Evolutionary conservation across 2,113 vertebrate genomes (phyloP), one percentile per base, ranked within the genome.

Genomic region (Dicrurus megarhynchus): DNA sequence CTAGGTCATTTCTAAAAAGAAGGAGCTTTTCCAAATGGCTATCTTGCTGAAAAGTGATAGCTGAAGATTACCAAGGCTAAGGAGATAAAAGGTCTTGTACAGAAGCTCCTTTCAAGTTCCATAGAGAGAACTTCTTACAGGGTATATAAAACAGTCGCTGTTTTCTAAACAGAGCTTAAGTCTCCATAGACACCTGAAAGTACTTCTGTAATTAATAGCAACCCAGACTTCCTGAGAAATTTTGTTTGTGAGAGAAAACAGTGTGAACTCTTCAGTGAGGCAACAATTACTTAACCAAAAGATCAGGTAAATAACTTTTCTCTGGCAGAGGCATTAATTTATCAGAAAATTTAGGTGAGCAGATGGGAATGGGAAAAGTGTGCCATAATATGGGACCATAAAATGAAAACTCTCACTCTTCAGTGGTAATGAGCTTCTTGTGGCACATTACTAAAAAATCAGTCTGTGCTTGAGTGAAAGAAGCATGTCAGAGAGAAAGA

Each of bases 361-460:
- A 93, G 93, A 94, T 94, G 93, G 79, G 63, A 84, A 87, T 75
- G 82, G 47, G 55, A 71, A 81, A 88, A 95, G 30, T 47, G 11
- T 82, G 32, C 41, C 39, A 19, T 90, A 89, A 71, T 89, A 81
- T 21, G 16, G 52, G 24, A 67, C 57, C 53, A 81, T 84, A 90
- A 96, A 96, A 88, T 64, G 85, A 92, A 91, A 96, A 84, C 41
- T 93, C 71, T 95, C 6, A 0, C 78, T 89, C 71, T 95, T 93
- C 85, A 90, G 52, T 78, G 24, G 37, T 96, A 93, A 97, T 78
- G 76, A 94, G 75, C 50, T 91, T 85, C 94, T 95, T 77, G 92
- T 93, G 87, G 64, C 71, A 86, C 68, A 88, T 96, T 90, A 71
- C 75, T 90, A 16, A 74, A 83, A 87, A 82, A 78, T 68, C 11